Conservation (phyloP, 2,888 invertebrate species). For the Helobdella robusta region DNA sequence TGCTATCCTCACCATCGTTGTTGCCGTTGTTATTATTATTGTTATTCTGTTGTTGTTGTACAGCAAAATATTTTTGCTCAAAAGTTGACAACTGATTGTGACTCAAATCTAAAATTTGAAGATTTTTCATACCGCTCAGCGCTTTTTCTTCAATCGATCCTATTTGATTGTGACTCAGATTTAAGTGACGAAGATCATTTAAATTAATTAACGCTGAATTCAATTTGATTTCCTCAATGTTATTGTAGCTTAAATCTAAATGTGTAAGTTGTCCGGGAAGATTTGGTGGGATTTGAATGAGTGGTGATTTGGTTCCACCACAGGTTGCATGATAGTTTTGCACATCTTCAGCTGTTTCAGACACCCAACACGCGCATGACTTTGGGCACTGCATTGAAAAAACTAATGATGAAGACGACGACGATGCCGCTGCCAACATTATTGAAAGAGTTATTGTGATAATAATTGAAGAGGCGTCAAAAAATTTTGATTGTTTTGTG, state of each 20-base stretch:
- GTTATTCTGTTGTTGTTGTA: not conserved
- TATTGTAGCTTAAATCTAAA: constrained; percentile 31
- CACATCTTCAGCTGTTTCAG: too few relatives aligned
- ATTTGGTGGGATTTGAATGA: not conserved
- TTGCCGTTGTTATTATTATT: constrained; percentile 9
- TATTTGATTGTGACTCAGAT: constrained; percentile 32
- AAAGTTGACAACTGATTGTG: constrained; percentile 26
- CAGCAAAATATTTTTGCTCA: constrained; percentile 17
- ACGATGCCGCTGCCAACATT: too few relatives aligned
- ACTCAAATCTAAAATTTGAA: constrained; percentile 29
- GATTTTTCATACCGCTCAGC: constrained; percentile 13
- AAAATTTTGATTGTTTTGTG: too few relatives aligned
- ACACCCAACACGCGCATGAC: too few relatives aligned
- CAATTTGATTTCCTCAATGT: constrained; percentile 19
- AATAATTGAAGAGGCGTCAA: too few relatives aligned
- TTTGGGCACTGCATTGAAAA: too few relatives aligned
- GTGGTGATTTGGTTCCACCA: too few relatives aligned
- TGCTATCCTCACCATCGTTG: not conserved
- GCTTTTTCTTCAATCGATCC: constrained; percentile 24
- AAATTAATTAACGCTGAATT: constrained; percentile 18
- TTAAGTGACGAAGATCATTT: constrained; percentile 26
- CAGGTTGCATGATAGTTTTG: too few relatives aligned
- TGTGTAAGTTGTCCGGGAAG: not conserved
- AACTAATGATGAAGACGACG: too few relatives aligned
- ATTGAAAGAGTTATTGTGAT: too few relatives aligned